Evolutionary conservation across 2,888 invertebrate species (phyloP).

Genomic region (Dicyrtoma fusca): DNA sequence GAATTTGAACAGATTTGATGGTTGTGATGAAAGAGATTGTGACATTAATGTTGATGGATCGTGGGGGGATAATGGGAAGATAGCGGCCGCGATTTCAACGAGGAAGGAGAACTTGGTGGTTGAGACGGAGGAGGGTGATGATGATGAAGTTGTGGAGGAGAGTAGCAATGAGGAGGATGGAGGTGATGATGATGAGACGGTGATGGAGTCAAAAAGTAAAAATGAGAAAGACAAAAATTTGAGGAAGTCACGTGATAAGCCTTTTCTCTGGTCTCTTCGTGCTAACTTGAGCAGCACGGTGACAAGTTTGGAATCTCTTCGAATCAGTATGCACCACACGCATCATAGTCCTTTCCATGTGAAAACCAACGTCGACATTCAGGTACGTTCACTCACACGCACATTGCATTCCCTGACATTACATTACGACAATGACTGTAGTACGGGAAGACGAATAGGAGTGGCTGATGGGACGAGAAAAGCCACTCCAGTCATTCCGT

Average conservation of each 20-base stretch:
- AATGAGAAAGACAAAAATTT: not conserved
- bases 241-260: conserved; percentile 6
- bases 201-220: not conserved
- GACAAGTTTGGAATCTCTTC: conserved; percentile 27
- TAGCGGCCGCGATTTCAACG: conserved; percentile 51
- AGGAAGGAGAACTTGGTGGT: conserved; percentile 40
- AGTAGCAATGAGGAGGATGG: conserved; percentile 28
- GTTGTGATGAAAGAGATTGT: conserved; percentile 41
- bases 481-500: no score
- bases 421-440: not conserved
- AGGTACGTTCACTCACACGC: conserved; percentile 43
- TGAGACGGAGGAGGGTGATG: conserved; percentile 59
- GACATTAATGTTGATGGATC: conserved; percentile 50
- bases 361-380: conserved; percentile 56
- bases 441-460: not conserved
- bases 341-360: conserved; percentile 47
- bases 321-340: conserved; percentile 48
- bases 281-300: conserved; percentile 39
- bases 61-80: conserved; percentile 48
- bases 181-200: conserved; percentile 8
- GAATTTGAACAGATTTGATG: conserved; percentile 45
- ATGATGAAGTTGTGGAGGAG: conserved; percentile 63
- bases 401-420: not conserved
- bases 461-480: not conserved
- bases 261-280: conserved; percentile 18